Evolutionary conservation across 1,140 invertebrate genomes (phyloP), one percentile per base, ranked within the genome.

Genomic region (Saxidomus purpurata): DNA sequence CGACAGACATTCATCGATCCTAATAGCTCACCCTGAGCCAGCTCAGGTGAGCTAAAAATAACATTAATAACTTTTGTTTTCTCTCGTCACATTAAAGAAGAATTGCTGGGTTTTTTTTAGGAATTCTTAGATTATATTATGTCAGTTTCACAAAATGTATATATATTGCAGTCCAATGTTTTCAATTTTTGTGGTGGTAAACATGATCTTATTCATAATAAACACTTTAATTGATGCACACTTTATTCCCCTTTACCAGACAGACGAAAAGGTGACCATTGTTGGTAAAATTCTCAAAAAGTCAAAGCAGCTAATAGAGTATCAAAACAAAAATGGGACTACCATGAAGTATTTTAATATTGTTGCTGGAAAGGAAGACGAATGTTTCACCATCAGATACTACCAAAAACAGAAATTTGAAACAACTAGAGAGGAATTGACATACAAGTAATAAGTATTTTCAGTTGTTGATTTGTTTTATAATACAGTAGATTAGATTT

Each of bases 391-490:
- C n/a, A 6, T 77, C 6, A 38, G 36, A 38, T 43, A 38, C 36
- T 77, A 77, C 74, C 38, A 43, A n/a, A 4, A 6, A 6, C 74
- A 77, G 9, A 77, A 77, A 25, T 77, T 77, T 38, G 9, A 3
- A 9, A 77, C 47, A 38, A n/a, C 47, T 17, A 77, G 74, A 47
- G 74, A 43, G 25, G 36, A 25, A 9, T 17, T 77, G n/a, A 43
- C 74, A 3, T 77, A 77, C 74, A 77, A 77, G 74, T 76, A 76
- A n/a, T n/a, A n/a, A n/a, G n/a, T n/a, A n/a, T n/a, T n/a, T n/a
- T n/a, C n/a, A n/a, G n/a, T n/a, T n/a, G n/a, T n/a, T n/a, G n/a
- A n/a, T n/a, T n/a, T n/a, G n/a, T n/a, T n/a, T n/a, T n/a, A n/a
- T n/a, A n/a, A n/a, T n/a, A n/a, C n/a, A n/a, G n/a, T n/a, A n/a